phyloP scores from a whole-genome alignment of 2,113 vertebrate genomes.

The Hirundichthys speculiger region DNA sequence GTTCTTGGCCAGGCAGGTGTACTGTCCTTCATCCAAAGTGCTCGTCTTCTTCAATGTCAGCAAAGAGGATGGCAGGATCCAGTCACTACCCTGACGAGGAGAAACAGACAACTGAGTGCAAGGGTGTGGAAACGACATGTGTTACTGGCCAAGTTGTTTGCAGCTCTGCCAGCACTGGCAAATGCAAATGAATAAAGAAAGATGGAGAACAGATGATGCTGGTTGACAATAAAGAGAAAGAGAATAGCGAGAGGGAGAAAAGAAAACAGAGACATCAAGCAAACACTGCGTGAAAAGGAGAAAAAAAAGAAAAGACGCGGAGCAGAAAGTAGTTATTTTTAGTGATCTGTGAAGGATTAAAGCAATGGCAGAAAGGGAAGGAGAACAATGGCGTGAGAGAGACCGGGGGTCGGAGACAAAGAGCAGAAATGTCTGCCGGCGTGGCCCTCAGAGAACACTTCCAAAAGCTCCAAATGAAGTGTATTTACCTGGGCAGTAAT shows the following conservation, averaged over 20 bases:
- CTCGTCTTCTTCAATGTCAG: slow-evolving; percentile 71
- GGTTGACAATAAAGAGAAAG: background rate
- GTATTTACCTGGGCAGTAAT: slow-evolving; percentile 68
- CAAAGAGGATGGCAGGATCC: slow-evolving; percentile 70
- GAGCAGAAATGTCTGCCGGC: slow-evolving; percentile 15
- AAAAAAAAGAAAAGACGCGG: background rate
- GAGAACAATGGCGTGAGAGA: slow-evolving; percentile 9
- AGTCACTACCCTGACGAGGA: slow-evolving; percentile 74
- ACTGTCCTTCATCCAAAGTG: slow-evolving; percentile 63
- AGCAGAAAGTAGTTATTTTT: slow-evolving; percentile 12
- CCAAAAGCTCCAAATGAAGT: slow-evolving; percentile 35
- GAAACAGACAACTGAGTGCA: slow-evolving; percentile 10
- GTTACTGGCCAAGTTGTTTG: slow-evolving; percentile 12
- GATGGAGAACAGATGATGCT: background rate
- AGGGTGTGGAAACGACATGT: background rate
- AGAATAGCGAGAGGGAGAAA: background rate
- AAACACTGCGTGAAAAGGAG: background rate
- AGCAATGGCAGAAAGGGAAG: background rate
- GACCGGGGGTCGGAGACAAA: slow-evolving; percentile 18
- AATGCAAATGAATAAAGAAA: slow-evolving; percentile 18
- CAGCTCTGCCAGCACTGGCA: slow-evolving; percentile 4
- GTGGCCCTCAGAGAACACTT: slow-evolving; percentile 18
- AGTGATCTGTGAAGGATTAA: background rate
- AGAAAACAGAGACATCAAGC: background rate
- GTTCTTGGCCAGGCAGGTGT: slow-evolving; percentile 77